A percentile compares a stretch with the other conserved stretches of the same genome.
phyloP scores from a whole-genome alignment of 1,140 invertebrate species.

The Chlorops oryzae region DNA sequence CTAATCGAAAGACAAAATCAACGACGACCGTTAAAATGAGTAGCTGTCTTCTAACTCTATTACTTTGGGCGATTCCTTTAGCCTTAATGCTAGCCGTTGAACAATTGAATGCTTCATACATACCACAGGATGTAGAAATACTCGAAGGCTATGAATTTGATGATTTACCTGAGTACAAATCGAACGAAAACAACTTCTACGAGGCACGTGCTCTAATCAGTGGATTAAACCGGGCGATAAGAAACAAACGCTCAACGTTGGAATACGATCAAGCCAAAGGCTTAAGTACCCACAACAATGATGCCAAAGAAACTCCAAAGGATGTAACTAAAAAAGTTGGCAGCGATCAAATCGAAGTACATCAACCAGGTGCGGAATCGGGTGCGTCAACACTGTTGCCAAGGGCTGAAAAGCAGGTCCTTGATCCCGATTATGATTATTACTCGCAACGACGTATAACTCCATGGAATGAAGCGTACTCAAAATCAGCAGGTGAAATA shows the following conservation, averaged over 20 bases:
- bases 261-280: conserved; percentile 17
- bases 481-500: neutral
- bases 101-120: conserved; percentile 7
- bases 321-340: conserved; percentile 10
- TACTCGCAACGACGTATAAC: conserved; percentile 11
- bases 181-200: conserved; percentile 16
- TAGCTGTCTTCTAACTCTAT: no score
- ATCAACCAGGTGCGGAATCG: neutral
- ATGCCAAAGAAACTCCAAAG: conserved; percentile 1
- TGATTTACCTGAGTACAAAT: conserved; percentile 16
- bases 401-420: conserved; percentile 18
- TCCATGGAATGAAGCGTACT: conserved; percentile 9
- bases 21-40: no score
- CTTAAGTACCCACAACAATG: neutral
- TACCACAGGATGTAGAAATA: conserved; percentile 22
- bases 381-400: conserved; percentile 8
- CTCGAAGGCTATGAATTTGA: conserved; percentile 22
- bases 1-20: no score
- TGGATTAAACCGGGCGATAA: conserved; percentile 12
- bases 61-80: no score
- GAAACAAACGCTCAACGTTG: conserved; percentile 18
- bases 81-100: no score
- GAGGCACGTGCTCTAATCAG: conserved; percentile 17
- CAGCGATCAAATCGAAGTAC: conserved; percentile 11
- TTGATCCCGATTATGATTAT: conserved; percentile 20